Conservation (phyloP, 2,797 vertebrate genomes). For the Ficedula albicollis region DNA sequence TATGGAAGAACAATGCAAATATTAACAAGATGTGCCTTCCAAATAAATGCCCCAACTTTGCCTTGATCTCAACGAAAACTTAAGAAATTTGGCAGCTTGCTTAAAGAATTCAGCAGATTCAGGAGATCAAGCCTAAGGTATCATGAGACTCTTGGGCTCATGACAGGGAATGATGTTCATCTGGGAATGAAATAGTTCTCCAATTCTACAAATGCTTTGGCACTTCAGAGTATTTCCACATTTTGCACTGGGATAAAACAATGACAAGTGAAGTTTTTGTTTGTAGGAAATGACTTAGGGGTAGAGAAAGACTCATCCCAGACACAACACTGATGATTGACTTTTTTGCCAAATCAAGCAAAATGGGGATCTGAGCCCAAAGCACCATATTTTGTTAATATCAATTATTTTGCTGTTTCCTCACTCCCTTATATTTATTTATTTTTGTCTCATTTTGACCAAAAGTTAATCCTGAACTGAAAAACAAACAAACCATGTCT, state of each 20-base stretch:
- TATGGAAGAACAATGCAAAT: slow-evolving; percentile 25
- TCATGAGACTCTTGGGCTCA: background rate
- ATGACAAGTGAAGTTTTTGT: background rate
- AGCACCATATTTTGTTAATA: background rate
- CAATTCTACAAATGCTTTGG: slow-evolving; percentile 6
- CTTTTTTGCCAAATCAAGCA: background rate
- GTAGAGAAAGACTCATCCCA: background rate
- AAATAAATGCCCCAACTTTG: background rate
- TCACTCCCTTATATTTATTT: background rate
- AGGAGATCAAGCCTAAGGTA: slow-evolving; percentile 44
- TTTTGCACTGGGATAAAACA: background rate
- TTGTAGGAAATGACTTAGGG: background rate
- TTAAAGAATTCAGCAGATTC: slow-evolving; percentile 15
- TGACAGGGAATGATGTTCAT: slow-evolving; percentile 26
- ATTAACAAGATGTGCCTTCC: slow-evolving; percentile 32
- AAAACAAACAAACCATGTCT: background rate
- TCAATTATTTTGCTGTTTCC: background rate
- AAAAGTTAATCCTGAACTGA: background rate
- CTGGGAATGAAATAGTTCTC: background rate
- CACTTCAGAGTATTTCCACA: slow-evolving; percentile 20
- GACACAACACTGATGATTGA: background rate
- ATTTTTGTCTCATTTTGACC: background rate
- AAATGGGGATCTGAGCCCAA: background rate
- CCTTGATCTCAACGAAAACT: slow-evolving; percentile 59
- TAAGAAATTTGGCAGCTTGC: slow-evolving; percentile 51